Conservation (phyloP, 2,113 vertebrate species). For the Passer montanus region DNA sequence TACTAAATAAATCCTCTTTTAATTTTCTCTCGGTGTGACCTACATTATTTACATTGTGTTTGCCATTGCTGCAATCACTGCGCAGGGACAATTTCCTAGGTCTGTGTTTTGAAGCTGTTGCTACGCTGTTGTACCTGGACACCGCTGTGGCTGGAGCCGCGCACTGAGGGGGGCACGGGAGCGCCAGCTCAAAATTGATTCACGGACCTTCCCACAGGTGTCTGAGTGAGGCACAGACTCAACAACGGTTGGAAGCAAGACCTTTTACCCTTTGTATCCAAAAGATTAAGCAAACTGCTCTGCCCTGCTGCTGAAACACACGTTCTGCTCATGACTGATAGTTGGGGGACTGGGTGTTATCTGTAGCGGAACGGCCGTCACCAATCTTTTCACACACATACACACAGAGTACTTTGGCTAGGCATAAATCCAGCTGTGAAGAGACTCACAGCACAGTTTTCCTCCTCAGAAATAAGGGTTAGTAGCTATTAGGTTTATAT, state of each 20-base stretch:
- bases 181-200: not conserved
- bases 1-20: not conserved
- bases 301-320: not conserved
- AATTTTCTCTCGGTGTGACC: not conserved
- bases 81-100: slow-evolving; percentile 19
- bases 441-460: not conserved
- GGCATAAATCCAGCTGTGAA: not conserved
- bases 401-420: not conserved
- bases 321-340: not conserved
- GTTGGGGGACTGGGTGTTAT: not conserved
- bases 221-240: not conserved
- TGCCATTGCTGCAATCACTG: slow-evolving; percentile 4
- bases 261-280: not conserved
- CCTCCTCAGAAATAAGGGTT: not conserved
- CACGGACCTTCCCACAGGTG: not conserved
- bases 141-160: not conserved
- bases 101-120: slow-evolving; percentile 48
- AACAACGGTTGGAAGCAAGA: not conserved
- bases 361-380: not conserved
- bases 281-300: not conserved
- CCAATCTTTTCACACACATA: not conserved
- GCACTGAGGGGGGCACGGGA: not conserved
- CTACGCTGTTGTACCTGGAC: not conserved
- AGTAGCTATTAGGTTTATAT: not conserved
- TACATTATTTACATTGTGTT: not conserved